Base-by-base conservation (phyloP, 64 coral and sea anemone species). In the Montipora cactus region DNA sequence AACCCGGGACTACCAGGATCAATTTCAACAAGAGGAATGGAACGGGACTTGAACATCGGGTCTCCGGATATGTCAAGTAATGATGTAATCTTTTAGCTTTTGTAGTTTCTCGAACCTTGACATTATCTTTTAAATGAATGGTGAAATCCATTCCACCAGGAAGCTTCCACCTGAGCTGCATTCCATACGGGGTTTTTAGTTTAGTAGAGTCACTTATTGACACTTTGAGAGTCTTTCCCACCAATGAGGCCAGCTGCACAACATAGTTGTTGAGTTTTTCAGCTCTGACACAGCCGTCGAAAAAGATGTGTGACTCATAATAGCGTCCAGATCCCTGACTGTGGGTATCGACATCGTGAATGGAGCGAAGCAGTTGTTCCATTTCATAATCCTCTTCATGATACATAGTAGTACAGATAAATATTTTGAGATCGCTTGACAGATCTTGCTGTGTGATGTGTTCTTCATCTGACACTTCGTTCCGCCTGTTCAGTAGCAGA, bases 381-480 rank as follows among this genome's bases (percentile, higher is more conserved):
- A 99, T 99, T 79, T 96, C 95, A 16, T 94, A 81, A 16, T 81
- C 80, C 37, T 92, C 76, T 62, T 99, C 98, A 45, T 92, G 98
- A 64, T 99, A 99, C 98, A 99, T 93, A 5, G 98, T 99, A 7
- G 95, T 94, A 55, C 98, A 99, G 5, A 99, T 93, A 51, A 99
- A 99, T 71, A 99, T 76, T 4, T 94, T 57, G 9, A 90, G 71
- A 37, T 99, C 89, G 44, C 80, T 72, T 44, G 86, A 67, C 16
- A 94, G 76, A 0, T 84, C 28, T 48, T 84, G 49, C 1, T 90
- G 92, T 14, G 83, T 82, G 11, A 83, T 79, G n/a, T 97, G 83
- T 16, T 83, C 88, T 28, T 97, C 93, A 66, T 97, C 96, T 23
- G 87, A 89, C 4, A 82, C 92, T 25, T 95, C 53, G 69, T 96